Conservation (phyloP, 2,113 vertebrate genomes). For the Oreochromis niloticus region DNA sequence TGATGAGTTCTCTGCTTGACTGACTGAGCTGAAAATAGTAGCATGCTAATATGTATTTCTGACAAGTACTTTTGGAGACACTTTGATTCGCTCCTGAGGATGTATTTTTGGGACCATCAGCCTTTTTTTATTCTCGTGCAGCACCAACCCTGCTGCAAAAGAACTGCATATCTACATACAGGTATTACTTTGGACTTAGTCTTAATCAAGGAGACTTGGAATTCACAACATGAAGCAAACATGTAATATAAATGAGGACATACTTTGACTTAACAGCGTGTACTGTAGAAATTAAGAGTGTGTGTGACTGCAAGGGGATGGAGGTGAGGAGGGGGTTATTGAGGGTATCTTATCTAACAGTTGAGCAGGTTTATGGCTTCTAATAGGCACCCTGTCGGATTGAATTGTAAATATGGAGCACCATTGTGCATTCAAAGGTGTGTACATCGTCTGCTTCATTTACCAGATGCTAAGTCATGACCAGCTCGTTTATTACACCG, state of each 20-base stretch:
- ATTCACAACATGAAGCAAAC: background rate
- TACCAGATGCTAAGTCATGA: conserved; percentile 57
- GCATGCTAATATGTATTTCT: background rate
- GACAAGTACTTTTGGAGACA: background rate
- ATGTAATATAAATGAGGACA: background rate
- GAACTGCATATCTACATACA: background rate
- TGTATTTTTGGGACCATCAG: background rate
- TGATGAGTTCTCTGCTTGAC: background rate
- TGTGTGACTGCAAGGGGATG: background rate
- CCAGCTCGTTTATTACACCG: conserved; percentile 49
- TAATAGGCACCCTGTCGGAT: conserved; percentile 58
- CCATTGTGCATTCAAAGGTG: conserved; percentile 53
- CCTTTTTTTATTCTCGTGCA: background rate
- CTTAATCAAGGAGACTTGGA: background rate
- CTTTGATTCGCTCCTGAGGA: background rate
- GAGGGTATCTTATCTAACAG: conserved; percentile 53
- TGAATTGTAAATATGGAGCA: conserved; percentile 64
- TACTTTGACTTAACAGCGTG: background rate
- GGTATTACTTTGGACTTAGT: background rate
- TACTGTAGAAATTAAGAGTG: background rate
- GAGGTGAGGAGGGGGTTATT: conserved; percentile 5
- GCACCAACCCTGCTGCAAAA: background rate
- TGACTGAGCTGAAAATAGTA: background rate
- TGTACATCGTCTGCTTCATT: conserved; percentile 67
- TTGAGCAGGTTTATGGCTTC: conserved; percentile 61